Conservation (phyloP, 2,797 vertebrate species). For the Masticophis lateralis region DNA sequence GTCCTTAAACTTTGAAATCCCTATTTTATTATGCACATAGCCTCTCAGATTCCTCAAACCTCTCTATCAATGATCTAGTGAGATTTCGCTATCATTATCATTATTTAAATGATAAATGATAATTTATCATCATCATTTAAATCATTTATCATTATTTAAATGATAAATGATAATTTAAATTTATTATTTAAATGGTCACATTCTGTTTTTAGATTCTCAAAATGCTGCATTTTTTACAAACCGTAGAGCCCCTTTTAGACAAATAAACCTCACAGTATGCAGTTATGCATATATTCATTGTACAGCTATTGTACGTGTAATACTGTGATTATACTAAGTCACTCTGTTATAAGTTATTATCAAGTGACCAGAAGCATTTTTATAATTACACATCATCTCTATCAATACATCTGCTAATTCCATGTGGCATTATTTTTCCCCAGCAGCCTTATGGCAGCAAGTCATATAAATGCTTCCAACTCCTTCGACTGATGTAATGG, state of each 20-base stretch:
- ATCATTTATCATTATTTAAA: too few relatives aligned
- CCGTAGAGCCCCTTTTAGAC: neutral
- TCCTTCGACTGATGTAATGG: conserved; percentile 30
- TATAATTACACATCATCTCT: conserved; percentile 56
- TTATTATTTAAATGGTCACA: neutral
- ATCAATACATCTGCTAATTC: conserved; percentile 67
- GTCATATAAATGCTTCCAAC: conserved; percentile 42
- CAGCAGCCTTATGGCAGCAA: conserved; percentile 53
- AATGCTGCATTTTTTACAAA: neutral
- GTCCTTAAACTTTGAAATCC: neutral
- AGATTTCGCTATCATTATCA: neutral
- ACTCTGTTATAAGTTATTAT: conserved; percentile 32
- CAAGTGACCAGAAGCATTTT: conserved; percentile 29
- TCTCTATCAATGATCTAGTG: neutral
- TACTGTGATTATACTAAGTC: conserved; percentile 45
- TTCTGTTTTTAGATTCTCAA: neutral
- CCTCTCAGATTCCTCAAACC: neutral
- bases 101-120: neutral
- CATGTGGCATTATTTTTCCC: conserved; percentile 36
- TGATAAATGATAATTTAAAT: too few relatives aligned
- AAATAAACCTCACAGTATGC: neutral
- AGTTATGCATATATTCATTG: neutral
- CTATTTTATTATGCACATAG: neutral
- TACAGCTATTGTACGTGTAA: conserved; percentile 45
- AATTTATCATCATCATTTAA: too few relatives aligned